Evolutionary conservation across 2,888 invertebrate species (phyloP), one percentile per base, ranked within the genome.

Genomic region (Pseudolycoriella hygida): DNA sequence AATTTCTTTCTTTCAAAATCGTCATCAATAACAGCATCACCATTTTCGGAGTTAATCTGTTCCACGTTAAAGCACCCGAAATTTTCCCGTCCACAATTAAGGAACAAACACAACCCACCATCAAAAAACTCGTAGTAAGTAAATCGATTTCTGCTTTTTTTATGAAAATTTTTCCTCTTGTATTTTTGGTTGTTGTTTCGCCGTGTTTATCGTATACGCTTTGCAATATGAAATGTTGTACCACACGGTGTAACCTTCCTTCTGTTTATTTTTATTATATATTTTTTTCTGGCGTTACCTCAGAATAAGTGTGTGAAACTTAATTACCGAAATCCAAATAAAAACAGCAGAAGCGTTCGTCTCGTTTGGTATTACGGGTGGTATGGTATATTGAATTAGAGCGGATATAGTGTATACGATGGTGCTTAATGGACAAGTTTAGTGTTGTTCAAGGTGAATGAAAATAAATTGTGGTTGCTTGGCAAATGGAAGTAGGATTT

Each of bases 101-200:
- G 58, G 62, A 62, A 55, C 62, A 62, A 55, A 59, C 61, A 59
- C 62, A 53, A 60, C 60, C 47, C 59, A 56, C 55, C 59, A 61
- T 62, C 48, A 64, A 65, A 57, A 65, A 65, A 55, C 57, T 63
- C 57, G 61, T 64, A 55, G 64, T 65, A 61, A 63, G 64, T 64
- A 49, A 40, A 42, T 41, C 41, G 45, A 45, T 45, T 45, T 45
- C 19, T 41, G 41, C 19, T 20, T 14, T 25, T 25, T 19, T 39
- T 39, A 19, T 15, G 25, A 41, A 37, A 37, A 41, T 41, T 41
- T n/a, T 20, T 41, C 30, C 20, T 25, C 41, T 15, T 20, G 25
- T 25, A 20, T 25, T 41, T 20, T 41, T 41, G 20, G n/a, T 41
- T 41, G 41, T 20, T 25, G 20, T 41, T 41, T 14, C n/a, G 20